Base-by-base conservation (phyloP, 2,113 vertebrate species). In the Indicator maculatus region DNA sequence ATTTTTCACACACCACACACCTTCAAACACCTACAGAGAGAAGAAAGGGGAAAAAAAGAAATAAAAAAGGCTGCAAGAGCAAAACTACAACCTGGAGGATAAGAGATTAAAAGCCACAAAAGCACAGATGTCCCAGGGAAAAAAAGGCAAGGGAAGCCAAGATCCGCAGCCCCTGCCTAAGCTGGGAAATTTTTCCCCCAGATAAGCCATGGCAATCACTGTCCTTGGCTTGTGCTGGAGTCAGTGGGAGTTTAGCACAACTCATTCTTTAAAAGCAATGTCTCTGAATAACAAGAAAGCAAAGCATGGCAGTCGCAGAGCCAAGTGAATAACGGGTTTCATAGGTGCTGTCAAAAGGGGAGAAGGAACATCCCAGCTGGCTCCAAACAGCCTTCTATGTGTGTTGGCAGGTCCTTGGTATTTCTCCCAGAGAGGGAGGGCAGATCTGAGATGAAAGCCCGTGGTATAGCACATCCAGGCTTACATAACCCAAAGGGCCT, bases 401-500 rank as follows among this genome's bases (percentile, higher is more conserved):
- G 92, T 88, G 82, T 66, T 96, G 91, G 95, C 96, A 95, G 84
- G 50, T 72, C 73, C 59, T 90, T 81, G 65, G 89, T 94, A 61
- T 90, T 90, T 73, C 88, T 97, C 61, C 63, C 71, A 69, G 92
- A 82, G 0, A 0, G 73, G 58, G 73, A 91, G 59, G 73, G 92
- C 90, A 88, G 30, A 78, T 80, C 72, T 1, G 3, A 93, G 79
- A 88, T 0, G 2, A 88, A 65, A 18, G 64, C 77, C 75, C 1
- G 0, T 31, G 82, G 84, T 56, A 80, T 83, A 87, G 89, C 91
- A 97, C 86, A 94, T 63, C 64, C 36, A 95, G 80, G 86, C 79
- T 97, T 97, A 96, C 96, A 95, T 95, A 98, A 98, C 79, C 53
- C 81, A 36, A 50, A 83, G 59, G 88, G 74, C 73, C 85, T 27